Evolutionary conservation across 2,888 invertebrate genomes (phyloP).

Genomic region (Galerucella nymphaeae): DNA sequence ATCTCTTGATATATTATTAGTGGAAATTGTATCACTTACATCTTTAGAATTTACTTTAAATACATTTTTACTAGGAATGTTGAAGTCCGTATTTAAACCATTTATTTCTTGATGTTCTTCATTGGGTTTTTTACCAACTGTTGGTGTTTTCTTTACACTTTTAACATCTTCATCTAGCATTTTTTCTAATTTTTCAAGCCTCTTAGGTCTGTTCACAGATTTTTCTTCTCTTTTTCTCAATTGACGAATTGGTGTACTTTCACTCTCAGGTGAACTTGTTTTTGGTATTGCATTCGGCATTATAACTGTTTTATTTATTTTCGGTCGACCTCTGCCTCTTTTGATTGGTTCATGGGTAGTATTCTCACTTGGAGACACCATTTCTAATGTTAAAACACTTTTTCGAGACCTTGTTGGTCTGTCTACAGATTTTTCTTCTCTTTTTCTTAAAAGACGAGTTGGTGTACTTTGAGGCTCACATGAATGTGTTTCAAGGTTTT

Average conservation of each 20-base stretch:
- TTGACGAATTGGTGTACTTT: background rate
- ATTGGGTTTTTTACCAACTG: background rate
- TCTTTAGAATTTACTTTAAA: background rate
- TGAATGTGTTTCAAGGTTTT: background rate
- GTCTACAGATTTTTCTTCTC: background rate
- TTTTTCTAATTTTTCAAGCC: background rate
- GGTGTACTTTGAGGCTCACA: too few species aligned
- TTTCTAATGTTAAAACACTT: background rate
- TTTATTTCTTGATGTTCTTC: background rate
- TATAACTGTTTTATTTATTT: background rate
- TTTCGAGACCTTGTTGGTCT: background rate
- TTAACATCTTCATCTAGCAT: background rate
- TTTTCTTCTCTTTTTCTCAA: background rate
- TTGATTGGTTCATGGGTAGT: background rate
- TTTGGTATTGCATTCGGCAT: background rate
- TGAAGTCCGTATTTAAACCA: background rate
- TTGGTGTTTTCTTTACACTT: background rate
- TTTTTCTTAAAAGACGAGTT: background rate
- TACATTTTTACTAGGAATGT: background rate
- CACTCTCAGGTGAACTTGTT: background rate
- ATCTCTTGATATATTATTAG: background rate
- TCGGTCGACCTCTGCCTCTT: background rate
- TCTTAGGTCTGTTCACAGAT: background rate
- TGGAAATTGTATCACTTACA: background rate
- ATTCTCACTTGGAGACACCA: background rate